Evolutionary conservation across 1,140 invertebrate species (phyloP).

Genomic region (Drosophila carrolli): DNA sequence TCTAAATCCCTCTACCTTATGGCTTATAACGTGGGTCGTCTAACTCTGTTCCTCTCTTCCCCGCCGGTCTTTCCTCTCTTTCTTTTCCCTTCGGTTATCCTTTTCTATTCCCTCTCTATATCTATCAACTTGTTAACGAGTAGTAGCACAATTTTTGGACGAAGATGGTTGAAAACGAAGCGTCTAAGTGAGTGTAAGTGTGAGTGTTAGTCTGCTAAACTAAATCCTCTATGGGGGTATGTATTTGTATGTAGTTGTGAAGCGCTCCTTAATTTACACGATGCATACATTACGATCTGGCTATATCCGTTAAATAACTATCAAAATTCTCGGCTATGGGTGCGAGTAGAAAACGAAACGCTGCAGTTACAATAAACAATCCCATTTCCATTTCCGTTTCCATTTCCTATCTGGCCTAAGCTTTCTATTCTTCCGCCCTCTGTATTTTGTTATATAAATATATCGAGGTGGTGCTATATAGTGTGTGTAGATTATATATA

Average conservation of each 20-base stretch:
- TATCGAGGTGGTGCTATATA: conserved; percentile 48
- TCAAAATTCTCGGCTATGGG: conserved; percentile 51
- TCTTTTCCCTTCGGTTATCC: conserved; percentile 13
- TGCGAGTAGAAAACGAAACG: conserved; percentile 40
- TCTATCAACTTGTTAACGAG: conserved; percentile 77
- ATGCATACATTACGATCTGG: conserved; percentile 38
- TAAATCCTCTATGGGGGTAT: conserved; percentile 38
- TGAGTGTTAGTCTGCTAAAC: conserved; percentile 27
- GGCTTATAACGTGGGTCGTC: background rate
- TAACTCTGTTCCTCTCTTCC: conserved; percentile 7
- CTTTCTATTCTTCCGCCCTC: background rate
- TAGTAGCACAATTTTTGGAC: conserved; percentile 82
- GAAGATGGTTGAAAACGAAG: conserved; percentile 81
- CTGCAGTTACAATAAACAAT: conserved; percentile 29
- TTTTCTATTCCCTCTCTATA: conserved; percentile 31
- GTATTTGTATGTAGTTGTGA: conserved; percentile 14
- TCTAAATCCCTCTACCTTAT: conserved; percentile 1
- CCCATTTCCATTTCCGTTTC: background rate
- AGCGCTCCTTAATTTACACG: conserved; percentile 33
- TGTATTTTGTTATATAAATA: conserved; percentile 38
- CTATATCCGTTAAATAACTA: conserved; percentile 44
- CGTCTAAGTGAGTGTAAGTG: conserved; percentile 57
- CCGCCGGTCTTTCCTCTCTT: background rate
- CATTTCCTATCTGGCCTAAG: conserved; percentile 7
- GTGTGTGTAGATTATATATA: conserved; percentile 38